Conservation (phyloP, 2,888 invertebrate genomes). For the Poecilobothrus nobilitatus region DNA sequence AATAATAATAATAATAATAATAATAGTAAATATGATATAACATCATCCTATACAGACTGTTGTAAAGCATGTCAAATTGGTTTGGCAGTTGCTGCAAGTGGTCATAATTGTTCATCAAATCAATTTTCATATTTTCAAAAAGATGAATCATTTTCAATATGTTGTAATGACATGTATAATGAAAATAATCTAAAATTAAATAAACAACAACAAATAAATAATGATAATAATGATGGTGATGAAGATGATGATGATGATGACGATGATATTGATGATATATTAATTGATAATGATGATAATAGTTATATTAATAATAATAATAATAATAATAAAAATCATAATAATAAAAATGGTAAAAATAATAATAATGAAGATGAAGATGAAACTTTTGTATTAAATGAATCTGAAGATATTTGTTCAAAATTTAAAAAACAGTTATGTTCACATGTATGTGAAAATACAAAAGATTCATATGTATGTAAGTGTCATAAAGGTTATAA, state of each 20-base stretch:
- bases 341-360: conserved; percentile 21
- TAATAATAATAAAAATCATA: neutral
- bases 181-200: conserved; percentile 14
- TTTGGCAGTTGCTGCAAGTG: conserved; percentile 48
- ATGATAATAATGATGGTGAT: neutral
- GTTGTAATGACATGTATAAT: conserved; percentile 45
- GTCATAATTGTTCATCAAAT: conserved; percentile 48
- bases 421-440: conserved; percentile 47
- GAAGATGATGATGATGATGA: neutral
- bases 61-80: conserved; percentile 59
- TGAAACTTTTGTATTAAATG: conserved; percentile 19
- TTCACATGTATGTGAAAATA: conserved; percentile 51
- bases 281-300: no score
- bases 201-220: neutral
- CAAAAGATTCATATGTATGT: conserved; percentile 49
- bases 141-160: conserved; percentile 53
- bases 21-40: conserved; percentile 23
- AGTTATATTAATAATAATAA: neutral
- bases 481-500: conserved; percentile 45
- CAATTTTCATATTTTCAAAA: conserved; percentile 40
- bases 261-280: neutral
- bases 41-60: conserved; percentile 46
- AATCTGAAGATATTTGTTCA: conserved; percentile 48
- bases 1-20: no score
- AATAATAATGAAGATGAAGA: conserved; percentile 6